Conservation (phyloP, 2,797 vertebrate genomes). For the Diplodus puntazzo region DNA sequence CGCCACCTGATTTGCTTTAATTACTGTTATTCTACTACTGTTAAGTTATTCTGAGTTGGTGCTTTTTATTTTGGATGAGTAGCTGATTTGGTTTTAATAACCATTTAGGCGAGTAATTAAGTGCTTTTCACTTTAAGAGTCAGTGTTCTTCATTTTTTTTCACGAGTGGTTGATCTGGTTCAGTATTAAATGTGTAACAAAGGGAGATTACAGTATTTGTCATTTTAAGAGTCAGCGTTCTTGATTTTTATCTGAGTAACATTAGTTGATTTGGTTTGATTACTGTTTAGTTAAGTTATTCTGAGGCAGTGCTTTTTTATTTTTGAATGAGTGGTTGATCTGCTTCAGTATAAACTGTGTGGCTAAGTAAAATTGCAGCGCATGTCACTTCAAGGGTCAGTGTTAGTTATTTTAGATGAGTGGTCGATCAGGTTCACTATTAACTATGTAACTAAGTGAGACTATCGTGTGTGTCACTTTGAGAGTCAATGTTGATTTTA, state of each 20-base stretch:
- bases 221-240: too few relatives aligned
- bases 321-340: too few relatives aligned
- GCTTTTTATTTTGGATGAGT: conserved; percentile 56
- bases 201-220: not conserved
- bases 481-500: too few relatives aligned
- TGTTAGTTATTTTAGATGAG: not conserved
- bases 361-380: too few relatives aligned
- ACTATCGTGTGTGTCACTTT: not conserved
- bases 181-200: not conserved
- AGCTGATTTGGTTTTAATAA: not conserved
- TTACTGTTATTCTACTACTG: too few relatives aligned
- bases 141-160: conserved; percentile 87
- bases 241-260: conserved; percentile 78
- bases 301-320: too few relatives aligned
- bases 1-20: too few relatives aligned
- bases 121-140: conserved; percentile 84
- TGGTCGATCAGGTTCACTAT: not conserved
- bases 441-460: too few relatives aligned
- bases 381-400: conserved; percentile 49
- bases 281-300: not conserved
- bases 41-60: too few relatives aligned
- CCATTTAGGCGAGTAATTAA: too few relatives aligned
- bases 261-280: not conserved
- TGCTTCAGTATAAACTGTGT: too few relatives aligned
- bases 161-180: conserved; percentile 60